These are phyloP conservation scores for Ailuropoda melanoleuca DNA, from an alignment of 2,113 vertebrate species.

Conservation along the genomic window DNA sequence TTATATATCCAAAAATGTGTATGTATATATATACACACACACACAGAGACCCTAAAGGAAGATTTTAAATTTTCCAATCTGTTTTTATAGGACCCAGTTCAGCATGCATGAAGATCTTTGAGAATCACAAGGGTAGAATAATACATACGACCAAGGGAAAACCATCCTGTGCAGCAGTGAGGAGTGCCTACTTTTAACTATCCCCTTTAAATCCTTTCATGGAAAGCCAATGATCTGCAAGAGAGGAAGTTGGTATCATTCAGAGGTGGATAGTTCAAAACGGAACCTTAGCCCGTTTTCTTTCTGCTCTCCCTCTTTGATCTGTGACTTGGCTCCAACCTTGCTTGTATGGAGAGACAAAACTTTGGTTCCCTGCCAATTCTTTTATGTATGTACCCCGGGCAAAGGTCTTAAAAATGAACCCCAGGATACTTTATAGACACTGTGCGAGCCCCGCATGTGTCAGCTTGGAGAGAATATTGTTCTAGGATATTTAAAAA, in stretches of 20 bases:
- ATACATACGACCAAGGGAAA: background rate
- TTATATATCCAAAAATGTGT: background rate
- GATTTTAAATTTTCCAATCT: background rate
- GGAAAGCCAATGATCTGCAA: conserved; percentile 56
- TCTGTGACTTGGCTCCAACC: background rate
- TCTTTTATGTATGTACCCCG: background rate
- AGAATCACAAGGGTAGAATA: conserved; percentile 36
- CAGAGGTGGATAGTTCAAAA: background rate
- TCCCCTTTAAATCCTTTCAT: conserved; percentile 31
- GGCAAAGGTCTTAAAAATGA: background rate
- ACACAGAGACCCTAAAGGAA: background rate
- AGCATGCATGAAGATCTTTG: conserved; percentile 19
- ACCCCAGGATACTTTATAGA: background rate
- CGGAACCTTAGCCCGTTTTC: background rate
- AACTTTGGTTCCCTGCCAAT: background rate
- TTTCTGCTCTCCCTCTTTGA: conserved; percentile 5
- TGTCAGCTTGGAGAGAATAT: accelerated
- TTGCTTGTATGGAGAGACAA: background rate
- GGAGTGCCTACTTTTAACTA: conserved; percentile 41
- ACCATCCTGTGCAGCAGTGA: background rate
- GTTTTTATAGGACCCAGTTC: conserved; percentile 48
- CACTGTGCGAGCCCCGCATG: accelerated
- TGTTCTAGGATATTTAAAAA: background rate
- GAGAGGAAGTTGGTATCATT: conserved; percentile 40
- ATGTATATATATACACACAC: background rate